A percentile compares a stretch with the other conserved stretches of the same genome.
Conservation (phyloP, 2,797 vertebrate species). For the Cirrhinus molitorella region DNA sequence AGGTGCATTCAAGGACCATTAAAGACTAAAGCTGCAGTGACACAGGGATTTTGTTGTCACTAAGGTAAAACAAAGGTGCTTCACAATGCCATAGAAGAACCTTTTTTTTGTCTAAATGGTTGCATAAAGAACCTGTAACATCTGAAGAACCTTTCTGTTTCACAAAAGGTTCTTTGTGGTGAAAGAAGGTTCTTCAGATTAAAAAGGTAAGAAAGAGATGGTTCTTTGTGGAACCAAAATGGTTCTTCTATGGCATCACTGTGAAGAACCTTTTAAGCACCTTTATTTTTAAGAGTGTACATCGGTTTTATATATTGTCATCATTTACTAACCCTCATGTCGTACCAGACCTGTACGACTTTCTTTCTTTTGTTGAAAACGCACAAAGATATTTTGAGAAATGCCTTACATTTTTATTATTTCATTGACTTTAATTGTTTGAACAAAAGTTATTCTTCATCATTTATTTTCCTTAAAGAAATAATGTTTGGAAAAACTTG, state of each 20-base stretch:
- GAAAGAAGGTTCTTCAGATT: too few relatives aligned
- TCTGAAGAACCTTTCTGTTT: too few relatives aligned
- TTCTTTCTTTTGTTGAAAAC: background rate
- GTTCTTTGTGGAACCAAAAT: too few relatives aligned
- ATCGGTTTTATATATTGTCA: too few relatives aligned
- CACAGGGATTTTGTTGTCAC: background rate
- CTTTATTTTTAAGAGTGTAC: too few relatives aligned
- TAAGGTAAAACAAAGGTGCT: background rate
- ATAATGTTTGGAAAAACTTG: background rate
- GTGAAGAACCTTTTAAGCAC: too few relatives aligned
- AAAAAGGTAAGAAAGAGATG: too few relatives aligned
- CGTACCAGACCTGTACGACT: background rate
- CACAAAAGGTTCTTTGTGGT: too few relatives aligned
- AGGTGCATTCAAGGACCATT: conserved; percentile 11
- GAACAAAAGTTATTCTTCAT: background rate
- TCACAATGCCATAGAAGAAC: too few relatives aligned
- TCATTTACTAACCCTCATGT: background rate
- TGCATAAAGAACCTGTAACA: too few relatives aligned
- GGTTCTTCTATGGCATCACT: too few relatives aligned
- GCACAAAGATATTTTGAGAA: background rate
- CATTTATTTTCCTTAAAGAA: background rate
- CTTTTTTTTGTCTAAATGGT: too few relatives aligned
- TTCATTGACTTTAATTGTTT: background rate
- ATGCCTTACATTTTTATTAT: background rate
- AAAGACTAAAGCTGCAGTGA: background rate